Base-by-base conservation (phyloP, 2,797 vertebrate species). In the Danio jaintianensis region DNA sequence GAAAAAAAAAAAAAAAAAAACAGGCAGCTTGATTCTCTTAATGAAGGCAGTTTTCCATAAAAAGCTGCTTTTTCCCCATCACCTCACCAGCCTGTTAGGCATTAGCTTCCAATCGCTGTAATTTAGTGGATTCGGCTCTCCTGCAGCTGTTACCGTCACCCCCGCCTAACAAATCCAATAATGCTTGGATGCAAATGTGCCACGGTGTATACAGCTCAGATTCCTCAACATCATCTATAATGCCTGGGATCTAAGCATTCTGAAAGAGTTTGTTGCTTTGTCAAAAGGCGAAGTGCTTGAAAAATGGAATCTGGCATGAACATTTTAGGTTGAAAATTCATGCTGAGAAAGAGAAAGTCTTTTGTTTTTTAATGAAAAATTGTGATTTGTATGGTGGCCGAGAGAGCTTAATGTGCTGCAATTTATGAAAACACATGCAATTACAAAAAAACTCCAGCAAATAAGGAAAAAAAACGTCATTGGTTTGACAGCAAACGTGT, bases 161-260 rank as follows among this genome's bases (percentile, higher is more conserved):
- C 83, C 71, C 16, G 16, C 85, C 88, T 88, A 89, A 91, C 88
- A 88, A 86, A 89, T 82, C 85, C 89, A 93, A 93, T 93, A 91
- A 90, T 79, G 87, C 73, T 88, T 80, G 84, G 87, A 89, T 92
- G 90, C 90, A 92, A 93, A 94, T 92, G 87, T 77, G 62, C 78
- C 63, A 85, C 79, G 70, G 81, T 75, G 86, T 90, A 29, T 29
- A 90, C 90, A 89, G 83, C 88, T 92, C 79, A 72, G 85, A 86
- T 91, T 89, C 82, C 88, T 89, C 86, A 88, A 91, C 91, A 91
- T 91, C 88, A 88, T 89, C 90, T 89, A 88, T 91, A 91, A 90
- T 85, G 87, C 90, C 89, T 91, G 80, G 87, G 13, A 80, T 55
- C 48, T 56, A 47, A 62, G 55, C n/a, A 56, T 36, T 47, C 36